A percentile compares a stretch with the other conserved stretches of the same genome.
These are phyloP conservation scores for Cataglyphis hispanica DNA, from an alignment of 1,140 invertebrate species.

Conservation along the genomic window DNA sequence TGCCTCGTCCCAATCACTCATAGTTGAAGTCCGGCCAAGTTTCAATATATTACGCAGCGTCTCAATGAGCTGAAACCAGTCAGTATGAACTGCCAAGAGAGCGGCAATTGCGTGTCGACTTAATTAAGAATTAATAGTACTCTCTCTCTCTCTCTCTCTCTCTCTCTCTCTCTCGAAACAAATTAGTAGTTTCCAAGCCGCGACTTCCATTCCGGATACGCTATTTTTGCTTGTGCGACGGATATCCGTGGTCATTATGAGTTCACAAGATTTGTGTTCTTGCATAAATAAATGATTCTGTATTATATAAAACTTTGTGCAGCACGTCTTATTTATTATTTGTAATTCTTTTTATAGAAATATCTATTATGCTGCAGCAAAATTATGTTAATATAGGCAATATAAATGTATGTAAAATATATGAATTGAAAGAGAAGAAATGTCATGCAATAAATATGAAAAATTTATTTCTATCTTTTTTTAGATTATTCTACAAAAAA, in stretches of 20 bases:
- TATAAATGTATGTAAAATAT: not conserved
- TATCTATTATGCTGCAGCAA: not conserved
- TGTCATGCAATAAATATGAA: not conserved
- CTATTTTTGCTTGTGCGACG: constrained; percentile 9
- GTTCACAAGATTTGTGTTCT: not conserved
- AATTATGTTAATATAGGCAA: not conserved
- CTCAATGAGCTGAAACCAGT: constrained; percentile 79
- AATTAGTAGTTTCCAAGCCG: constrained; percentile 39
- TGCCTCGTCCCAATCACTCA: constrained; percentile 80
- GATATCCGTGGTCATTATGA: constrained; percentile 7
- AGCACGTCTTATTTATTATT: not conserved
- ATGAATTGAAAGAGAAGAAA: not conserved
- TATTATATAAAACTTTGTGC: not conserved
- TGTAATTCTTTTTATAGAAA: not conserved
- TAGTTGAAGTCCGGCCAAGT: constrained; percentile 82
- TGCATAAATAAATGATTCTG: constrained; percentile 2
- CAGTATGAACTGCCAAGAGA: constrained; percentile 77
- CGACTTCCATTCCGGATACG: not conserved
- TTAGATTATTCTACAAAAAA: too few species aligned
- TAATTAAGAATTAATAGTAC: constrained; percentile 83
- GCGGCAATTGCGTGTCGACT: constrained; percentile 69
- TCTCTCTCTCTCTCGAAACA: constrained; percentile 51
- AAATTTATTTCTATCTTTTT: constrained; percentile 7
- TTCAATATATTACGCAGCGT: constrained; percentile 81
- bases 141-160: constrained; percentile 34